phyloP scores from a whole-genome alignment of 2,797 vertebrate genomes.

The Ciconia nigra region DNA sequence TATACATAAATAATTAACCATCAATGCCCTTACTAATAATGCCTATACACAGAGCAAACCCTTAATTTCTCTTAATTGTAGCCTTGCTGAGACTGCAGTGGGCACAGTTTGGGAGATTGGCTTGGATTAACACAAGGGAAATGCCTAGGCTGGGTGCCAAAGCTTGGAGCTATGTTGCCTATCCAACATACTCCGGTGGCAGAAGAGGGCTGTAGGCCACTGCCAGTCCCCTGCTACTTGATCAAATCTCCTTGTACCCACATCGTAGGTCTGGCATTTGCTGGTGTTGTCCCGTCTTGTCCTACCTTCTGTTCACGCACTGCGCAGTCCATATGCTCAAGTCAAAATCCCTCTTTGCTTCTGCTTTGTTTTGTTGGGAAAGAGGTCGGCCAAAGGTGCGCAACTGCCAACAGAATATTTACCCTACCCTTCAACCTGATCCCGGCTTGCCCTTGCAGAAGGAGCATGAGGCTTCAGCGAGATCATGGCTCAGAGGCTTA shows the following conservation, averaged over 20 bases:
- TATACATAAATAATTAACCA: conserved; percentile 64
- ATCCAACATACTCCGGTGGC: neutral
- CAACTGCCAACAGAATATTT: neutral
- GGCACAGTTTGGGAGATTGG: neutral
- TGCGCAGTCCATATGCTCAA: neutral
- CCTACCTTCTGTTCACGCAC: neutral
- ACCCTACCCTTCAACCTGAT: neutral
- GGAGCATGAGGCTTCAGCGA: neutral
- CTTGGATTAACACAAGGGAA: conserved; percentile 10
- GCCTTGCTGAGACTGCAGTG: conserved; percentile 34
- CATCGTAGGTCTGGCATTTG: neutral
- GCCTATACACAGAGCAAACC: conserved; percentile 46
- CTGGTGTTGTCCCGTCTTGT: neutral
- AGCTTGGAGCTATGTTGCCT: neutral
- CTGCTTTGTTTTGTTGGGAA: neutral
- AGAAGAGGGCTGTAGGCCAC: neutral
- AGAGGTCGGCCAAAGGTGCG: neutral
- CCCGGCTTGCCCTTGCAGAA: neutral
- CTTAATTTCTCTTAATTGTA: conserved; percentile 69
- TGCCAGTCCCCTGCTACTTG: neutral
- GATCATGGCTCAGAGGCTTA: neutral
- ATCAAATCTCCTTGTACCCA: neutral
- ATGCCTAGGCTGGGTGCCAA: neutral
- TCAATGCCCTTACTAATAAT: conserved; percentile 55
- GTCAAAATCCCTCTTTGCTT: neutral